Conservation (phyloP, 2,113 vertebrate species). For the Condylura cristata region DNA sequence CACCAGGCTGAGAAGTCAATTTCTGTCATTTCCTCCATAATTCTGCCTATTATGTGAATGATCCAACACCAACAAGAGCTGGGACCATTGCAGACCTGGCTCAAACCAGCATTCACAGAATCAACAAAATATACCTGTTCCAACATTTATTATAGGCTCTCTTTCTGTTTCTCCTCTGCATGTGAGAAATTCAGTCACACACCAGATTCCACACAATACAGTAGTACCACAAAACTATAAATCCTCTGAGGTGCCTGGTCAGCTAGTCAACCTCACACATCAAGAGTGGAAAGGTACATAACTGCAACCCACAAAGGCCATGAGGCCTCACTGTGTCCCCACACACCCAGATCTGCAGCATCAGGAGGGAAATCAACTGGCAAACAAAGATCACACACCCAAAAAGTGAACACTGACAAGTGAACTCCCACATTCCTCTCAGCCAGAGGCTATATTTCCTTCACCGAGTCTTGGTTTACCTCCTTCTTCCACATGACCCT, state of each 20-base stretch:
- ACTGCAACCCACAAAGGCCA: background rate
- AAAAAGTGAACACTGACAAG: background rate
- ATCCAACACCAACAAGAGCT: background rate
- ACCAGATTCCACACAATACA: background rate
- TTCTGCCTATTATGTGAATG: fast-evolving
- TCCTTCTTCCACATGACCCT: background rate
- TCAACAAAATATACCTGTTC: background rate
- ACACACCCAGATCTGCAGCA: background rate
- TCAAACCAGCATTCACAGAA: background rate
- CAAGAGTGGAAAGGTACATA: background rate
- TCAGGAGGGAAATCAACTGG: background rate
- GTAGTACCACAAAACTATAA: background rate
- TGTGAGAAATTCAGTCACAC: background rate
- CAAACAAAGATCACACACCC: background rate
- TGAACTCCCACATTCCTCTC: background rate
- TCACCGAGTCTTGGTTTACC: background rate
- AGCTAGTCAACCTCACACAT: background rate
- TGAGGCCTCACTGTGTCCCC: background rate
- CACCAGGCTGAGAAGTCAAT: background rate
- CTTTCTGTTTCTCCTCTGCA: background rate
- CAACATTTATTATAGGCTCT: background rate
- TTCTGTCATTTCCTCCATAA: background rate
- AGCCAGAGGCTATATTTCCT: background rate
- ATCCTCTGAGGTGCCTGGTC: background rate
- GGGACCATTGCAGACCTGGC: background rate